Evolutionary conservation across 2,797 vertebrate genomes (phyloP).

Genomic region (Triplophysa bombifrons): DNA sequence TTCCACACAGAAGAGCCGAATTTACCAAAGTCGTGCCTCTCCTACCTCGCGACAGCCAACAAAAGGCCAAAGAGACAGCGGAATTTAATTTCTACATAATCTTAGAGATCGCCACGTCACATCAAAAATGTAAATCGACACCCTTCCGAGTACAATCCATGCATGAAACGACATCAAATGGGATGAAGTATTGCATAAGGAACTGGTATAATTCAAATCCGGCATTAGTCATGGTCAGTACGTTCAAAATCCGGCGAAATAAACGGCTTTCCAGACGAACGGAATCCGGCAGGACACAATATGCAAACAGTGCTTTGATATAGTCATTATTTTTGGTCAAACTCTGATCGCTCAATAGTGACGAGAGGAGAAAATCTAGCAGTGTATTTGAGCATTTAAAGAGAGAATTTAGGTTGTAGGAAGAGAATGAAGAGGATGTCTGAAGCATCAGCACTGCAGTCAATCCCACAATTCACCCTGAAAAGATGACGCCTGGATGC

Average conservation of each 20-base stretch:
- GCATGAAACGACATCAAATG: slow-evolving; percentile 4
- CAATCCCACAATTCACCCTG: no score
- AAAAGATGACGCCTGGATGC: no score
- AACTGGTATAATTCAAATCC: slow-evolving; percentile 27
- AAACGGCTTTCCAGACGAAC: slow-evolving; percentile 26
- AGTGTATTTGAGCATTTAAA: no score
- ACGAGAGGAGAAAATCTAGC: no score
- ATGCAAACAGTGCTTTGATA: slow-evolving; percentile 1
- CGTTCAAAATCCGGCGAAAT: slow-evolving; percentile 23
- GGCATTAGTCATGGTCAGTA: slow-evolving; percentile 36
- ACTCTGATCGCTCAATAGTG: no score
- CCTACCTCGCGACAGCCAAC: slow-evolving; percentile 1
- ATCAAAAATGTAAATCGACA: slow-evolving; percentile 44
- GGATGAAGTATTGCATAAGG: slow-evolving; percentile 13
- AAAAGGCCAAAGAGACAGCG: slow-evolving; percentile 13
- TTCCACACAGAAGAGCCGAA: slow-evolving; percentile 2
- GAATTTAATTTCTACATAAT: slow-evolving; percentile 39
- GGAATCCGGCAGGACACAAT: not conserved
- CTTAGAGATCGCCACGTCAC: slow-evolving; percentile 29
- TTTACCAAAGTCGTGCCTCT: slow-evolving; percentile 12
- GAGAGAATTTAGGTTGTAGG: no score
- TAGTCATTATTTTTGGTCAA: not conserved
- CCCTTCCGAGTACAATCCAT: slow-evolving; percentile 14
- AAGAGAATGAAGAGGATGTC: no score
- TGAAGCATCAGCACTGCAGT: no score